A percentile compares a stretch with the other conserved stretches of the same genome.
phyloP scores from a whole-genome alignment of 2,888 invertebrate genomes.

The Gibbula magus region DNA sequence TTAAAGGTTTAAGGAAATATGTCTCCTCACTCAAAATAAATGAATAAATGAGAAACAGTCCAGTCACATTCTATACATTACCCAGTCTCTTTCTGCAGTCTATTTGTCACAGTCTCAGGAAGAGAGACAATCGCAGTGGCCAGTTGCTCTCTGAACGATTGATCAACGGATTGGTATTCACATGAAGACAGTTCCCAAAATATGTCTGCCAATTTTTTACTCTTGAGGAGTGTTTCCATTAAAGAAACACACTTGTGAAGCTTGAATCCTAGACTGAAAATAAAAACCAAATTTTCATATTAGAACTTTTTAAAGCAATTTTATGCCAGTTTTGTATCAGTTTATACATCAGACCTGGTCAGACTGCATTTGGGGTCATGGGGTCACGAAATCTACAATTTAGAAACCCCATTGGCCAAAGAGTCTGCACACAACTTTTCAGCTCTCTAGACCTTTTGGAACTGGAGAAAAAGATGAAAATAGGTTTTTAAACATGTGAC shows the following conservation, averaged over 20 bases:
- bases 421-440: too few relatives aligned
- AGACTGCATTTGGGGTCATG: neutral
- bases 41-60: neutral
- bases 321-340: too few relatives aligned
- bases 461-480: too few relatives aligned
- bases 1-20: neutral
- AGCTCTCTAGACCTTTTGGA: too few relatives aligned
- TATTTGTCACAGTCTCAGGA: slow-evolving; percentile 66
- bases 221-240: slow-evolving; percentile 51
- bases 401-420: too few relatives aligned
- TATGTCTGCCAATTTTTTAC: slow-evolving; percentile 43
- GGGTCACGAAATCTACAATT: neutral
- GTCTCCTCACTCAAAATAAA: neutral
- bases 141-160: slow-evolving; percentile 54
- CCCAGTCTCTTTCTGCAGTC: slow-evolving; percentile 66
- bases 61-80: neutral
- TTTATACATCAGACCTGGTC: neutral
- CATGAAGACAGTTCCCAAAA: slow-evolving; percentile 43
- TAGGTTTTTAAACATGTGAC: too few relatives aligned
- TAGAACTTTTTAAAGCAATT: too few relatives aligned
- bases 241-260: slow-evolving; percentile 55
- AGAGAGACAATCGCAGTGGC: slow-evolving; percentile 53
- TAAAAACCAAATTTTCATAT: neutral
- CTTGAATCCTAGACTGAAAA: slow-evolving; percentile 51
- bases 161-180: slow-evolving; percentile 31